A percentile compares a stretch with the other conserved stretches of the same genome.
Evolutionary conservation across 2,113 vertebrate genomes (phyloP).

Genomic region (Calypte anna): DNA sequence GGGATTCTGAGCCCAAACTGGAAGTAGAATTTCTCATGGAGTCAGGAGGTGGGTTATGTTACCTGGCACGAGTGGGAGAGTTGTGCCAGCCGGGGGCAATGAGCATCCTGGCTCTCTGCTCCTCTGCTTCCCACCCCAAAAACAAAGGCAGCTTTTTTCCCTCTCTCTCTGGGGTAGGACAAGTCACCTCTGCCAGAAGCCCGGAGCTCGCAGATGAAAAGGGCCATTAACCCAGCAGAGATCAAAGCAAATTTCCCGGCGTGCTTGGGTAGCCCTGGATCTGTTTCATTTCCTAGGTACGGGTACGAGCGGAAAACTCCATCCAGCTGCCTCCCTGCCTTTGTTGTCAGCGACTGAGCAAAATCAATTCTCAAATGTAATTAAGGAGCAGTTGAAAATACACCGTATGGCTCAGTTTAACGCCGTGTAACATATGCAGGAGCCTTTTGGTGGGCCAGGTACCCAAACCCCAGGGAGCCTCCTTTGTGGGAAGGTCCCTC

Average conservation of each 20-base stretch:
- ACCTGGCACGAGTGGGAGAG: rapidly evolving
- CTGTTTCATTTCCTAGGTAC: conserved; percentile 35
- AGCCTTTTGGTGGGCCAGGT: background rate
- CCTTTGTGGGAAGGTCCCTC: background rate
- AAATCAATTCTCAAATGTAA: conserved; percentile 27
- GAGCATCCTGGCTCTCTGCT: background rate
- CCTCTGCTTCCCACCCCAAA: background rate
- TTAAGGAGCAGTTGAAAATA: conserved; percentile 5
- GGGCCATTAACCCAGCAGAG: background rate
- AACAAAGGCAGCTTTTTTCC: background rate
- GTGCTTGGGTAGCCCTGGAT: background rate
- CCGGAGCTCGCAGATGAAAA: background rate
- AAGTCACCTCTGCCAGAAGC: background rate
- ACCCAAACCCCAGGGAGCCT: background rate
- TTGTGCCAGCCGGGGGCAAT: rapidly evolving
- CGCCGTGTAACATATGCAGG: rapidly evolving
- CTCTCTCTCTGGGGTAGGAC: background rate
- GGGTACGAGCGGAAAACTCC: rapidly evolving
- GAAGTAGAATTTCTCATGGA: background rate
- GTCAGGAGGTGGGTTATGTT: background rate
- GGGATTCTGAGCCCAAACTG: background rate
- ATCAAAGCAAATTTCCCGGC: background rate
- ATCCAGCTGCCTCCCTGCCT: conserved; percentile 23
- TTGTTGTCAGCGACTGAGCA: background rate
- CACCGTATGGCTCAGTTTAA: rapidly evolving